These are phyloP conservation scores for Dipodomys spectabilis DNA, from an alignment of 2,113 vertebrate species.

Conservation along the genomic window DNA sequence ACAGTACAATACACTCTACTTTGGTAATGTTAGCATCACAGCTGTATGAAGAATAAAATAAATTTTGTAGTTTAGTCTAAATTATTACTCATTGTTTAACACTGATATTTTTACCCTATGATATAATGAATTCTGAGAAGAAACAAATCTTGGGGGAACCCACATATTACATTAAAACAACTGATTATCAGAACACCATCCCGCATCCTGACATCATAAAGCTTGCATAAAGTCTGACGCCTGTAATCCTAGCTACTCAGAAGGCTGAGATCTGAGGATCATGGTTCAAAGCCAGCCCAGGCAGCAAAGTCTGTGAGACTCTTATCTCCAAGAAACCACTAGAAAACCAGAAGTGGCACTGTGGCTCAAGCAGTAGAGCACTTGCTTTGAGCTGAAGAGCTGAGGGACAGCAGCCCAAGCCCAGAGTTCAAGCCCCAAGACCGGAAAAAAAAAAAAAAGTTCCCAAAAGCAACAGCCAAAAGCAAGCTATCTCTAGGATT, in stretches of 20 bases:
- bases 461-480: not conserved
- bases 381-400: too few relatives aligned
- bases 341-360: too few relatives aligned
- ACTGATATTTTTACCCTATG: not conserved
- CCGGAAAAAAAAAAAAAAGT: too few relatives aligned
- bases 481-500: not conserved
- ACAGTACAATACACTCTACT: not conserved
- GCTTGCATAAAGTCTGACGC: not conserved
- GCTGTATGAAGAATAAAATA: not conserved
- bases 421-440: too few relatives aligned
- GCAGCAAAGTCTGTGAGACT: too few relatives aligned
- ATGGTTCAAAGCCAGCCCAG: too few relatives aligned
- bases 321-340: too few relatives aligned
- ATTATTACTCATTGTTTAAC: not conserved
- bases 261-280: too few relatives aligned
- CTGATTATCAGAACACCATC: not conserved
- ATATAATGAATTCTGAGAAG: not conserved
- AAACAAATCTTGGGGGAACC: not conserved
- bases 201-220: not conserved
- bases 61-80: not conserved
- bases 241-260: too few relatives aligned
- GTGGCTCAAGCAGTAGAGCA: too few relatives aligned
- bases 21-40: not conserved
- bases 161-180: accelerated
- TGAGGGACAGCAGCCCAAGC: too few relatives aligned